phyloP scores from a whole-genome alignment of 2,888 invertebrate genomes.

The Hydrotaea cyrtoneurina region DNA sequence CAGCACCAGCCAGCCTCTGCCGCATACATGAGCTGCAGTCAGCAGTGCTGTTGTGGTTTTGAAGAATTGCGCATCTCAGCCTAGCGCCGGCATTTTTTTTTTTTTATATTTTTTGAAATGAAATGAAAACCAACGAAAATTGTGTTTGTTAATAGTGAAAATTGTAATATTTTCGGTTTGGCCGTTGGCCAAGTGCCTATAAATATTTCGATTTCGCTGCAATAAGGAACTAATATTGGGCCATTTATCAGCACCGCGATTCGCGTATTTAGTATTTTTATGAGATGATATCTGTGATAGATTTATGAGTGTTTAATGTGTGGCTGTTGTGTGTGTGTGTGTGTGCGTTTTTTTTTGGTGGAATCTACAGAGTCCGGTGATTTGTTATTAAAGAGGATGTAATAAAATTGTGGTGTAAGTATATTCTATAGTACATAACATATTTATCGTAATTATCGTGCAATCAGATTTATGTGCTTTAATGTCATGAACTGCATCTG shows the following conservation, averaged over 20 bases:
- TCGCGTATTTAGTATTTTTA: background rate
- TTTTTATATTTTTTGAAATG: background rate
- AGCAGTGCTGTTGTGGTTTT: background rate
- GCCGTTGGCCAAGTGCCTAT: slow-evolving; percentile 44
- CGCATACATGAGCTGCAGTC: too few species aligned
- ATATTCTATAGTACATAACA: too few species aligned
- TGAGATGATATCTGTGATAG: slow-evolving; percentile 33
- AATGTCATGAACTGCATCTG: too few species aligned
- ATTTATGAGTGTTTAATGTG: slow-evolving; percentile 14
- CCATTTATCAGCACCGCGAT: slow-evolving; percentile 12
- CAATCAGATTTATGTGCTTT: background rate
- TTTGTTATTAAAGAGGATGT: background rate
- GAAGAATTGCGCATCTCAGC: background rate
- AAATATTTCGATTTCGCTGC: slow-evolving; percentile 52
- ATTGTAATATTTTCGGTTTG: slow-evolving; percentile 39
- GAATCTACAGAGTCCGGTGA: too few species aligned
- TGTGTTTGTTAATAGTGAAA: slow-evolving; percentile 20
- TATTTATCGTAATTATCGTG: slow-evolving; percentile 14
- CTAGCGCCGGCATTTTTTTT: background rate
- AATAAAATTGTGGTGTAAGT: slow-evolving; percentile 19
- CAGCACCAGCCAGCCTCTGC: too few species aligned
- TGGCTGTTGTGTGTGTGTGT: background rate
- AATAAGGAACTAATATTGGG: slow-evolving; percentile 53
- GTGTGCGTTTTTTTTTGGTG: too few species aligned
- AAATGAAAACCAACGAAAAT: background rate